Percentiles rank a stretch among this genome's conserved stretches.
Evolutionary conservation across 2,888 invertebrate genomes (phyloP).

Genomic region (Rhamnusium bicolor): DNA sequence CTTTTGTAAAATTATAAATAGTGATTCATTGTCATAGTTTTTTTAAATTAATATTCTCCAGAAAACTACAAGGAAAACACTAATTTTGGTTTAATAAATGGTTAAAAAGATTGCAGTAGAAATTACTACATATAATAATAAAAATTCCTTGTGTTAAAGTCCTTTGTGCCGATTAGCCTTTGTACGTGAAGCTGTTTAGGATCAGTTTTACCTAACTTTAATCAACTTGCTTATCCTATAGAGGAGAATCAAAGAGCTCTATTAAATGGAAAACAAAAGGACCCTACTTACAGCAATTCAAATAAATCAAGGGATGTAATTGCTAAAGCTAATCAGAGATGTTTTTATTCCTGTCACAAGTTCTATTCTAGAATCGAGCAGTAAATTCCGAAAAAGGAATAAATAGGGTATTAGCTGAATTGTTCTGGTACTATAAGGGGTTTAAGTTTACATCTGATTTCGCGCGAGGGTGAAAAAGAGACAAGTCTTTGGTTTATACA

Average conservation of each 20-base stretch:
- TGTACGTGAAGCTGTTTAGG: background rate
- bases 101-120: background rate
- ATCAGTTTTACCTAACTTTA: background rate
- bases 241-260: conserved; percentile 7
- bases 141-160: background rate
- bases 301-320: conserved; percentile 25
- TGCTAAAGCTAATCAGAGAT: conserved; percentile 24
- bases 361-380: conserved; percentile 3
- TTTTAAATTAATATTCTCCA: too few species aligned
- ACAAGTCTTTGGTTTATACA: conserved; percentile 15
- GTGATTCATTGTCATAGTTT: too few species aligned
- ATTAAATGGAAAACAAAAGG: conserved; percentile 19
- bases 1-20: too few species aligned
- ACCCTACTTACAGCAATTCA: conserved; percentile 2
- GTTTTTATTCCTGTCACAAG: conserved; percentile 23
- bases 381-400: conserved; percentile 26
- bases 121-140: background rate
- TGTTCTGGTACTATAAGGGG: conserved; percentile 13
- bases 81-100: background rate
- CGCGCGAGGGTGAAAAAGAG: conserved; percentile 2
- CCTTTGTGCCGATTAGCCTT: background rate
- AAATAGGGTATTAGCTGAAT: conserved; percentile 21
- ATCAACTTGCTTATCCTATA: background rate
- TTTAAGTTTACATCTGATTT: conserved; percentile 30
- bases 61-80: too few species aligned